Evolutionary conservation across 2,113 vertebrate genomes (phyloP).

Genomic region (Alligator mississippiensis): DNA sequence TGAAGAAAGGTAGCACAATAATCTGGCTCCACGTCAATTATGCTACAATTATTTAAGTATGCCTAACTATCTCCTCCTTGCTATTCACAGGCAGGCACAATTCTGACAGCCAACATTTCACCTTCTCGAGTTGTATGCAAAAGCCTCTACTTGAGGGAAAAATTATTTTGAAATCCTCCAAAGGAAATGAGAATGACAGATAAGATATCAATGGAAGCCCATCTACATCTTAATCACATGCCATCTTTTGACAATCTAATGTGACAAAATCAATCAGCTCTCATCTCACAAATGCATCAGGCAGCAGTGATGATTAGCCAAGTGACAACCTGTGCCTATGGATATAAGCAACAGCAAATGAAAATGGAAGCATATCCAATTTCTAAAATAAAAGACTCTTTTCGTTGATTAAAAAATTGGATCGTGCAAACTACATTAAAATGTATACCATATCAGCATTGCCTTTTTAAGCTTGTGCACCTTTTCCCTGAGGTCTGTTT

Average conservation of each 20-base stretch:
- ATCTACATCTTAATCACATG: neutral
- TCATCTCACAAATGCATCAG: conserved; percentile 24
- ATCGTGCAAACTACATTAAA: conserved; percentile 9
- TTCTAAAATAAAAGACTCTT: conserved; percentile 2
- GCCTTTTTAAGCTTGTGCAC: neutral
- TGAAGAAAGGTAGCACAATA: conserved; percentile 3
- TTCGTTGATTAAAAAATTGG: neutral
- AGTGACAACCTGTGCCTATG: conserved; percentile 15
- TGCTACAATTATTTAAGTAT: neutral
- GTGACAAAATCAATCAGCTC: conserved; percentile 40
- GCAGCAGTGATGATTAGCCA: conserved; percentile 28
- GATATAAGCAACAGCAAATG: neutral
- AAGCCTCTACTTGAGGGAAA: conserved; percentile 7
- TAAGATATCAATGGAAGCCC: neutral
- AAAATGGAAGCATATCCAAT: conserved; percentile 17
- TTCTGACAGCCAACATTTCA: neutral
- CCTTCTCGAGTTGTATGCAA: neutral
- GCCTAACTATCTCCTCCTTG: neutral
- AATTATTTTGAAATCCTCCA: neutral
- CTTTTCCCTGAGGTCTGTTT: conserved; percentile 1
- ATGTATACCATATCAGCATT: neutral
- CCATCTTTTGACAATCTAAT: conserved; percentile 41
- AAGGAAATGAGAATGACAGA: neutral
- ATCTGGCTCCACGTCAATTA: neutral
- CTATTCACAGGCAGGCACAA: neutral